Percentiles rank a stretch among this genome's conserved stretches.
Evolutionary conservation across 2,113 vertebrate species (phyloP).

Genomic region (Camelus bactrianus): DNA sequence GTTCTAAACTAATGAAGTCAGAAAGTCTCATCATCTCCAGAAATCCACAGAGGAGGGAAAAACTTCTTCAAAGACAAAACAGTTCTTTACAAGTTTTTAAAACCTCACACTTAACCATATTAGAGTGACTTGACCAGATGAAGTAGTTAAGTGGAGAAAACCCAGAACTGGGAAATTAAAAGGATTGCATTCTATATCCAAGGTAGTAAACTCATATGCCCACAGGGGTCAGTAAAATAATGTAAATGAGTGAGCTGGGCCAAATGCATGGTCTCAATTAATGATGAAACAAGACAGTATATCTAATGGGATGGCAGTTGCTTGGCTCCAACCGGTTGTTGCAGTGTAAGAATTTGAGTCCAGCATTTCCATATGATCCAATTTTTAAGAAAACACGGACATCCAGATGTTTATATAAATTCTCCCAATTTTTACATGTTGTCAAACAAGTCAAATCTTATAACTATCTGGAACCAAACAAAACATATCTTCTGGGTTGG

Average conservation of each 20-base stretch:
- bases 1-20: conserved; percentile 68
- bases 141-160: conserved; percentile 21
- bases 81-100: conserved; percentile 45
- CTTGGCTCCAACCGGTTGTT: background rate
- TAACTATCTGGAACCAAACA: background rate
- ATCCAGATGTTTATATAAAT: background rate
- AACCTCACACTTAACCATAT: background rate
- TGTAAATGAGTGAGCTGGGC: background rate
- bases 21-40: background rate
- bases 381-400: conserved; percentile 13
- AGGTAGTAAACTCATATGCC: background rate
- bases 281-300: background rate
- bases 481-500: background rate
- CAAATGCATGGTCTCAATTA: background rate
- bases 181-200: background rate
- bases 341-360: background rate
- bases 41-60: conserved; percentile 41
- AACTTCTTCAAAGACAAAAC: conserved; percentile 39
- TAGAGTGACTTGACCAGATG: background rate
- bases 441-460: background rate
- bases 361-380: background rate
- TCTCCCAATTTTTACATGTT: background rate
- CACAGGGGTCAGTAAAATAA: background rate
- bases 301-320: background rate
- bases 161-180: background rate